Evolutionary conservation across 2,797 vertebrate genomes (phyloP).

Genomic region (Sciurus carolinensis): DNA sequence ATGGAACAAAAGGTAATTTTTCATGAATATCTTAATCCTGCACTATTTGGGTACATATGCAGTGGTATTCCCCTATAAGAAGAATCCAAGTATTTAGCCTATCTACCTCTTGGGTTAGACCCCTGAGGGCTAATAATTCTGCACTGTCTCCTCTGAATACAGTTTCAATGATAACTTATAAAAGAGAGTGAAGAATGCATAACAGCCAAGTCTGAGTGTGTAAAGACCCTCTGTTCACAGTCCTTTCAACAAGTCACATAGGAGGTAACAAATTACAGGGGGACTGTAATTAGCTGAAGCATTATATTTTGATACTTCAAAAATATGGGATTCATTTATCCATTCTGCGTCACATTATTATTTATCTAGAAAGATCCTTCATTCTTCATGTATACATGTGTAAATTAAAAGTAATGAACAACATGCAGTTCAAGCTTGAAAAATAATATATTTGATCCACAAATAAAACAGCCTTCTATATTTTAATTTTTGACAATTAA

Average conservation of each 20-base stretch:
- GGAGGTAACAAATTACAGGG: background rate
- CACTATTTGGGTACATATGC: background rate
- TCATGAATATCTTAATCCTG: background rate
- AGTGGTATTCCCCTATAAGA: background rate
- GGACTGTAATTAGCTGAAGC: background rate
- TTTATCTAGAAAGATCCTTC: background rate
- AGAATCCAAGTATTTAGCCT: background rate
- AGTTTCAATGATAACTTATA: background rate
- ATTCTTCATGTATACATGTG: background rate
- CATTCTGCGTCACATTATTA: background rate
- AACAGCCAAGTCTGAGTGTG: no score
- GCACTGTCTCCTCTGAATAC: background rate
- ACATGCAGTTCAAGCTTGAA: background rate
- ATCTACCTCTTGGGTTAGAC: background rate
- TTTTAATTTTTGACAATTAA: slow-evolving; percentile 59
- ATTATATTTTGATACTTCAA: no score
- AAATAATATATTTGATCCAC: background rate
- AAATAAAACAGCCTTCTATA: slow-evolving; percentile 7
- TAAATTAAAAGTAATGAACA: background rate
- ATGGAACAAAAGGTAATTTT: background rate
- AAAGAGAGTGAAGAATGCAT: background rate
- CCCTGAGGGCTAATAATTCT: background rate
- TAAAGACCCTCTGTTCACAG: background rate
- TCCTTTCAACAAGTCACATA: background rate
- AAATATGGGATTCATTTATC: background rate